These are phyloP conservation scores for Pyrocoelia pectoralis DNA, from an alignment of 2,888 invertebrate species.

Conservation along the genomic window DNA sequence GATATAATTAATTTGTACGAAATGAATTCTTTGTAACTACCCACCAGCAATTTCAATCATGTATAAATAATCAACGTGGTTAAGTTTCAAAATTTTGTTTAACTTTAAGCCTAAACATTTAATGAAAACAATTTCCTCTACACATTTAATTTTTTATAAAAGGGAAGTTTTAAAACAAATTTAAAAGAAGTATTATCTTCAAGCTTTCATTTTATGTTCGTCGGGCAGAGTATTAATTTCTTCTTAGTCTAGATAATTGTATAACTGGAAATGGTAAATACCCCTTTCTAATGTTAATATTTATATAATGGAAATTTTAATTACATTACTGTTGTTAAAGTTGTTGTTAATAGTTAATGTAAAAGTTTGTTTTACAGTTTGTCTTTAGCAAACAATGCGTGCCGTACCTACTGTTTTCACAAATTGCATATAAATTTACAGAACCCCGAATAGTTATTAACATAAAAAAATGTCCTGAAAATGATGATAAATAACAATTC, in stretches of 20 bases:
- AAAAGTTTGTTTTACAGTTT: background rate
- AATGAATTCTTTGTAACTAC: too few relatives aligned
- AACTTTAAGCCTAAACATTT: background rate
- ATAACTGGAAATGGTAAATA: background rate
- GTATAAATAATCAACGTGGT: too few relatives aligned
- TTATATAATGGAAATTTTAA: background rate
- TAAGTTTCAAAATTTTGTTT: too few relatives aligned
- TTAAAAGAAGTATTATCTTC: background rate
- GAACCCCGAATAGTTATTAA: too few relatives aligned
- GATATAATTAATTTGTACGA: too few relatives aligned
- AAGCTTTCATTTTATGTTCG: background rate
- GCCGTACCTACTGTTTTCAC: too few relatives aligned
- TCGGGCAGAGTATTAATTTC: background rate
- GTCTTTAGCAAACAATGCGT: background rate
- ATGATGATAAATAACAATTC: too few relatives aligned
- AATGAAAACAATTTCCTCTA: background rate
- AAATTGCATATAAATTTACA: too few relatives aligned
- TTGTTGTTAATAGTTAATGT: background rate
- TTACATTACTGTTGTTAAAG: background rate
- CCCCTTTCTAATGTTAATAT: background rate
- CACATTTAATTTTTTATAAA: background rate
- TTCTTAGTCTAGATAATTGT: background rate
- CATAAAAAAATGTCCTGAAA: too few relatives aligned
- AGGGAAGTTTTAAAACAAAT: background rate
- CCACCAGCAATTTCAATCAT: too few relatives aligned